Conservation (phyloP, 1,140 invertebrate genomes). For the Euura lappo region DNA sequence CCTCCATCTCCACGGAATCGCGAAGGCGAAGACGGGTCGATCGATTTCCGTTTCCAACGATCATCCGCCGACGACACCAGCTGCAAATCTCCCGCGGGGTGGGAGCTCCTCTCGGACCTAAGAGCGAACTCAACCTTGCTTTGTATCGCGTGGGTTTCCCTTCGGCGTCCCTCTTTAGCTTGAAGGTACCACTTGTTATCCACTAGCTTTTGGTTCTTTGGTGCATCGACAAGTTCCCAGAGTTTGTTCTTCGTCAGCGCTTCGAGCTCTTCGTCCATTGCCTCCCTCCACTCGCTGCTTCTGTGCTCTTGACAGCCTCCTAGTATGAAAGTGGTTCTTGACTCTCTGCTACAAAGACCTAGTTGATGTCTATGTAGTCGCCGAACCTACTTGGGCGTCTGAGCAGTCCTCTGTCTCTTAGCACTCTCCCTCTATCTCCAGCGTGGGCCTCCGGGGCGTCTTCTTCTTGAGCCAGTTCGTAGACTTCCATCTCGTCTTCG, state of each 20-base stretch:
- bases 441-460: too few relatives aligned
- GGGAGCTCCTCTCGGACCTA: conserved; percentile 41
- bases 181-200: conserved; percentile 48
- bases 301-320: conserved; percentile 13
- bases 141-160: conserved; percentile 37
- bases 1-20: too few relatives aligned
- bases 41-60: too few relatives aligned
- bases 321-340: conserved; percentile 14
- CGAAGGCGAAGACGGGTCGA: too few relatives aligned
- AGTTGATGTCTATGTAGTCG: too few relatives aligned
- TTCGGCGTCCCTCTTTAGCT: conserved; percentile 34
- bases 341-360: conserved; percentile 3
- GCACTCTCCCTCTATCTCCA: too few relatives aligned
- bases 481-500: too few relatives aligned
- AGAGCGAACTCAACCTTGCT: conserved; percentile 48
- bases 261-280: conserved; percentile 25
- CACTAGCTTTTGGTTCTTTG: conserved; percentile 19
- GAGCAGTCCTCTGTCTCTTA: too few relatives aligned
- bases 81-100: too few relatives aligned
- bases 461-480: background rate
- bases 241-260: conserved; percentile 13
- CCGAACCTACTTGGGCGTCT: too few relatives aligned
- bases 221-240: conserved; percentile 14
- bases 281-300: conserved; percentile 15
- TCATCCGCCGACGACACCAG: too few relatives aligned